Conservation (phyloP, 2,113 vertebrate genomes). For the Centropristis striata region DNA sequence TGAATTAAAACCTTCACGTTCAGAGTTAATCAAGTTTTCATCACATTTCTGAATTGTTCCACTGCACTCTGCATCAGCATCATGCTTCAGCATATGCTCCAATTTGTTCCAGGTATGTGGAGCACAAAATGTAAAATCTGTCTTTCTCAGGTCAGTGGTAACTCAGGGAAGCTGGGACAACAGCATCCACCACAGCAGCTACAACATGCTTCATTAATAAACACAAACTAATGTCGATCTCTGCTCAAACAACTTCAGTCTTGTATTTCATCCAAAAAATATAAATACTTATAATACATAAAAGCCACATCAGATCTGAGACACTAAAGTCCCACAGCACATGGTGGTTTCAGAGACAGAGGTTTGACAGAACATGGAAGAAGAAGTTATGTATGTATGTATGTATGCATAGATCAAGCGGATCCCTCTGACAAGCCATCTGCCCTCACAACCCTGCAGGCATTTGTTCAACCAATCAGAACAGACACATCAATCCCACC, state of each 20-base stretch:
- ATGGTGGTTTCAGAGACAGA: background rate
- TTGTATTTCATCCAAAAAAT: background rate
- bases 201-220: background rate
- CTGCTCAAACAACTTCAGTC: background rate
- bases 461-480: background rate
- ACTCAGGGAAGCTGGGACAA: constrained; percentile 23
- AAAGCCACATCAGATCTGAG: background rate
- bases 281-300: background rate
- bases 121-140: constrained; percentile 67
- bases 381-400: no score
- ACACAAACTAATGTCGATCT: background rate
- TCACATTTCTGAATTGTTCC: constrained; percentile 24
- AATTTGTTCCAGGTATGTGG: constrained; percentile 69
- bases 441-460: background rate
- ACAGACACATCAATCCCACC: background rate
- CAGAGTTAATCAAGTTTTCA: constrained; percentile 33
- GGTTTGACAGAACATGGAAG: background rate
- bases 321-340: background rate
- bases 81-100: constrained; percentile 13
- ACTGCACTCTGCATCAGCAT: background rate
- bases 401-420: background rate
- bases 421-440: background rate
- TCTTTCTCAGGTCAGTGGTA: constrained; percentile 52
- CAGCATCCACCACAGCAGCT: constrained; percentile 1
- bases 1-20: constrained; percentile 31